Percentiles rank a stretch among this genome's conserved stretches.
phyloP scores from a whole-genome alignment of 2,797 vertebrate genomes.

The Ptychobarbus kaznakovi region DNA sequence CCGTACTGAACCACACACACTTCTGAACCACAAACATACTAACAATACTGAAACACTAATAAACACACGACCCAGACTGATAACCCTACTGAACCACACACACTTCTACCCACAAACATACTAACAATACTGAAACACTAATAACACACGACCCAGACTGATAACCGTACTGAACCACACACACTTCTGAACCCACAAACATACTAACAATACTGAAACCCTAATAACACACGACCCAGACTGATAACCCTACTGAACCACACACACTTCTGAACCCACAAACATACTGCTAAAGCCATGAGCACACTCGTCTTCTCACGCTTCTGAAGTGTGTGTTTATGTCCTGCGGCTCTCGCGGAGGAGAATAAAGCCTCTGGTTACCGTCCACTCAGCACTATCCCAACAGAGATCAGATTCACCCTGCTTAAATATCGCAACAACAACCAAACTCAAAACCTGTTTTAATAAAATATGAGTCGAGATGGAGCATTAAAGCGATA shows the following conservation, averaged over 20 bases:
- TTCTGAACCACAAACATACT: not conserved
- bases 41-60: not conserved
- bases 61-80: not conserved
- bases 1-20: not conserved
- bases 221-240: not conserved
- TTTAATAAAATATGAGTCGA: slow-evolving; percentile 78
- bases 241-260: not conserved
- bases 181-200: not conserved
- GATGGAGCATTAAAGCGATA: slow-evolving; percentile 63
- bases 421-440: slow-evolving; percentile 70
- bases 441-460: slow-evolving; percentile 70
- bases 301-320: slow-evolving; percentile 20
- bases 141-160: not conserved
- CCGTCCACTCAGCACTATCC: slow-evolving; percentile 70
- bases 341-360: slow-evolving; percentile 33
- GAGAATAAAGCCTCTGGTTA: slow-evolving; percentile 52
- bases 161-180: not conserved
- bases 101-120: not conserved
- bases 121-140: not conserved
- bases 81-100: not conserved
- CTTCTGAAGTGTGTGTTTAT: slow-evolving; percentile 24
- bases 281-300: not conserved
- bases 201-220: not conserved
- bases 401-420: slow-evolving; percentile 66
- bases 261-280: not conserved